Evolutionary conservation across 2,888 invertebrate species (phyloP).

Genomic region (Rapana venosa): DNA sequence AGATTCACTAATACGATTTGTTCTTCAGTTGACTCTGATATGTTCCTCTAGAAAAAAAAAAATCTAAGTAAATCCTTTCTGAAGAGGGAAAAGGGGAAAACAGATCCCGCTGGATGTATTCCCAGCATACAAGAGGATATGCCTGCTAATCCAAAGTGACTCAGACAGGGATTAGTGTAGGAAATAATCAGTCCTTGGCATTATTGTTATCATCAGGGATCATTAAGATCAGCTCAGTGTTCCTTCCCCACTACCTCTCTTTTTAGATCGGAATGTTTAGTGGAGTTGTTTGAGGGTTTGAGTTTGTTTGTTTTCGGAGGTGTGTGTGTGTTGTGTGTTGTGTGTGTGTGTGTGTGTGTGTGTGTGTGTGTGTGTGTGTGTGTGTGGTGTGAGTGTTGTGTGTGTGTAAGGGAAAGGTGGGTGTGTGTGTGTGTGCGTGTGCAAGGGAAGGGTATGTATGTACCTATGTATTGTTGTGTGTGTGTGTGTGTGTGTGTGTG

Average conservation of each 20-base stretch:
- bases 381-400: slow-evolving; percentile 7
- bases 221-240: too few species aligned
- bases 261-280: too few species aligned
- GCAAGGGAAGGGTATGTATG: background rate
- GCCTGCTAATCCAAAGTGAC: background rate
- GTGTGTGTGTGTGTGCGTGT: slow-evolving; percentile 1
- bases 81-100: background rate
- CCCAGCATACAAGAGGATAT: too few species aligned
- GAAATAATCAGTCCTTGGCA: background rate
- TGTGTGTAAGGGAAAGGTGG: too few species aligned
- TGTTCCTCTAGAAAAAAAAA: background rate
- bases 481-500: slow-evolving; percentile 13
- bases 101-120: background rate
- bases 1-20: too few species aligned
- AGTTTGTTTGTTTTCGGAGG: background rate
- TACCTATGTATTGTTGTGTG: background rate
- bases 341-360: slow-evolving; percentile 1
- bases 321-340: too few species aligned
- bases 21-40: background rate
- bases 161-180: background rate
- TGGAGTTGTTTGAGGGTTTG: background rate
- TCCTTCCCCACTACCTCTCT: too few species aligned
- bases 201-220: too few species aligned
- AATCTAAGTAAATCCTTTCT: background rate
- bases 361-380: slow-evolving; percentile 14